A percentile compares a stretch with the other conserved stretches of the same genome.
Conservation (phyloP, 2,113 vertebrate genomes). For the Dromaius novaehollandiae region DNA sequence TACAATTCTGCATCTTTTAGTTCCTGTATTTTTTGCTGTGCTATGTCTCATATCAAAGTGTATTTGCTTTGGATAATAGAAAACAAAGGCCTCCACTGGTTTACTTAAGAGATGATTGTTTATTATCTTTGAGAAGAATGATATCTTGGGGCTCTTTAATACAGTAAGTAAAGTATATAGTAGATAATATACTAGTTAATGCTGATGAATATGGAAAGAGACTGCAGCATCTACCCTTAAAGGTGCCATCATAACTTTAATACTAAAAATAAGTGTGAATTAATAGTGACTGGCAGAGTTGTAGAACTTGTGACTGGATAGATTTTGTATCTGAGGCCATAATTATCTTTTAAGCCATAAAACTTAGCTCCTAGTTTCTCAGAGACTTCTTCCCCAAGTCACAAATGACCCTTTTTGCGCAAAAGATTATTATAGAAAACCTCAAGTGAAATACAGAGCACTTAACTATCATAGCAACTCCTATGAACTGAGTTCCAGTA, state of each 20-base stretch:
- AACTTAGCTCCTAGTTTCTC: neutral
- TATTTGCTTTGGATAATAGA: conserved; percentile 34
- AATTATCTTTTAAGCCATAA: neutral
- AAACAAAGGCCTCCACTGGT: accelerated
- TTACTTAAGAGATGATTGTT: neutral
- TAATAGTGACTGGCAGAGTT: neutral
- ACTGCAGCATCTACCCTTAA: neutral
- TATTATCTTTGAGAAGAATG: neutral
- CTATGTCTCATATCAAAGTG: neutral
- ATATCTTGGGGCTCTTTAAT: neutral
- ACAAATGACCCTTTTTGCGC: neutral
- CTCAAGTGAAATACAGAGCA: neutral
- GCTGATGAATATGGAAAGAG: neutral
- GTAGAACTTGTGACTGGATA: neutral
- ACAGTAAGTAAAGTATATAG: neutral
- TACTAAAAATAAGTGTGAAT: neutral
- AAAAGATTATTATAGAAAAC: neutral
- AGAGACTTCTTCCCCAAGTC: neutral
- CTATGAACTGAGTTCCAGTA: neutral
- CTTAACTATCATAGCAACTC: neutral
- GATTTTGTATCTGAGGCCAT: neutral
- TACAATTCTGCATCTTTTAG: neutral
- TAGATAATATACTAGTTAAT: neutral
- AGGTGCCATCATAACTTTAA: neutral
- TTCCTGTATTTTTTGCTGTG: neutral